Evolutionary conservation across 2,113 vertebrate species (phyloP).

Genomic region (Rhineura floridana): DNA sequence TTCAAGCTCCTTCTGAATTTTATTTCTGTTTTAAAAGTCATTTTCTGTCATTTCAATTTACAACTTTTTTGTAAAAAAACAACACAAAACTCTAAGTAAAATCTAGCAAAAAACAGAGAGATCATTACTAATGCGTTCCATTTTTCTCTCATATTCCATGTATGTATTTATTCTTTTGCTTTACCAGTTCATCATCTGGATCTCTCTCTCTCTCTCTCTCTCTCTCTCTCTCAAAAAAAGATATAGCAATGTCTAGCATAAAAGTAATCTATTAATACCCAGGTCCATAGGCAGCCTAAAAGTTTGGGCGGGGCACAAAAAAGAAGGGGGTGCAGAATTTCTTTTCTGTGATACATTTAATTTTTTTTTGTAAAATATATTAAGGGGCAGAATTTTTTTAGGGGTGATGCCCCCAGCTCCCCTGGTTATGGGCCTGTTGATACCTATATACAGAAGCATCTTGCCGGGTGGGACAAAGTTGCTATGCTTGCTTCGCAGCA

Average conservation of each 20-base stretch:
- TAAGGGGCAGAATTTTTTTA: too few relatives aligned
- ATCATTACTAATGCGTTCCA: neutral
- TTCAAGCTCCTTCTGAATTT: conserved; percentile 23
- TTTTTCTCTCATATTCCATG: neutral
- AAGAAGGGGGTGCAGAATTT: too few relatives aligned
- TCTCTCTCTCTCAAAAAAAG: neutral
- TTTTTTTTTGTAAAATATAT: too few relatives aligned
- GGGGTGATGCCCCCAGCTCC: too few relatives aligned
- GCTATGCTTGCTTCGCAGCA: too few relatives aligned
- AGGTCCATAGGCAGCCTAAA: too few relatives aligned
- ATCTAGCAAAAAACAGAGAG: neutral
- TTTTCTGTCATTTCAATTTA: neutral
- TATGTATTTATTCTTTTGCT: neutral
- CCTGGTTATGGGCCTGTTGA: too few relatives aligned
- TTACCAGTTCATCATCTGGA: neutral
- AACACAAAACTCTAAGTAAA: neutral
- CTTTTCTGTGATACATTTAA: too few relatives aligned
- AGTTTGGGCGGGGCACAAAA: too few relatives aligned
- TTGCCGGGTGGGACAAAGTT: too few relatives aligned
- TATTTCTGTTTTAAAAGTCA: conserved; percentile 31
- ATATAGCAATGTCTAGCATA: neutral
- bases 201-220: neutral
- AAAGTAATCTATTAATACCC: neutral
- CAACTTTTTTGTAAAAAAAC: neutral
- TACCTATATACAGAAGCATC: too few relatives aligned